Evolutionary conservation across 2,888 invertebrate genomes (phyloP), one percentile per base, ranked within the genome.

Genomic region (Lypha dubia): DNA sequence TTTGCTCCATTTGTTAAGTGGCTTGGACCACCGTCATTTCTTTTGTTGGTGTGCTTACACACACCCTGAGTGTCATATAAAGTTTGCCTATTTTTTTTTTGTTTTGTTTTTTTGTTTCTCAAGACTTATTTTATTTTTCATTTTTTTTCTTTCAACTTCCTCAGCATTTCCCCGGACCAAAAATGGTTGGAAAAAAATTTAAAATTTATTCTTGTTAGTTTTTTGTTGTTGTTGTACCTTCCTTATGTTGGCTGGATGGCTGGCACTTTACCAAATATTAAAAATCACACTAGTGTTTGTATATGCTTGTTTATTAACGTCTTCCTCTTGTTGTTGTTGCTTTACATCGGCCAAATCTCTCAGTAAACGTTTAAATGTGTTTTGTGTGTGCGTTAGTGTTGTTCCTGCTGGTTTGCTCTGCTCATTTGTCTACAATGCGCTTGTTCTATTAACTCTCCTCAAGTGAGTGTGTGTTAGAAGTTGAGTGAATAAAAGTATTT

Each of bases 61-160:
- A 88, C 88, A 88, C 87, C 85, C 86, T 77, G 87, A 86, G 88
- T 87, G 87, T 87, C 88, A 87, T 87, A 86, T 87, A 85, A 86
- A 87, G 86, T 88, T 86, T 84, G 58, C 63, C 73, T 79, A n/a
- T n/a, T n/a, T n/a, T n/a, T n/a, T n/a, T n/a, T n/a, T n/a, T n/a
- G n/a, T n/a, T n/a, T n/a, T n/a, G n/a, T n/a, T n/a, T 67, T 67
- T 75, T 80, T 62, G 20, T 38, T 62, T 38, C 58, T 32, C 17
- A 60, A 63, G 68, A 44, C 65, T 65, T 70, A 74, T 58, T 35
- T 73, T 73, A 41, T 75, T 44, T 63, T 32, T 32, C 6, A 28
- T 49, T 51, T 67, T 67, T n/a, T 67, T 70, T n/a, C 63, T 71
- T 46, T 38, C 77, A 60, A 68, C 46, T 74, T 79, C 74, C 53